phyloP scores from a whole-genome alignment of 1,140 invertebrate genomes.

The Euura lappo region DNA sequence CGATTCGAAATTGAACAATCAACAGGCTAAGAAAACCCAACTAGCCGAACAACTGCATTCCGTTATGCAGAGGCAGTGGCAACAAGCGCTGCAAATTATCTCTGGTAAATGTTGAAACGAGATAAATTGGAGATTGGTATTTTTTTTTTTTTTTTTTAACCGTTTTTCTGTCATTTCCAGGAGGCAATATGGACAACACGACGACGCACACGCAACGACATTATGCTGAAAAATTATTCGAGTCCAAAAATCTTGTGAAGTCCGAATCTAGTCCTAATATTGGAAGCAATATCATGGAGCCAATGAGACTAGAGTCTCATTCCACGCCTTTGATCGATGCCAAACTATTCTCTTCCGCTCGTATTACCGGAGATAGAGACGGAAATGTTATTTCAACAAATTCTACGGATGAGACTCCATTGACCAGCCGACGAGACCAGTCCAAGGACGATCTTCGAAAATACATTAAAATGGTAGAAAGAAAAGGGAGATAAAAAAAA shows the following conservation, averaged over 20 bases:
- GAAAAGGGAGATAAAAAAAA: no score
- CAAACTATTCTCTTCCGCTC: slow-evolving; percentile 27
- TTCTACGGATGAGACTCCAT: slow-evolving; percentile 45
- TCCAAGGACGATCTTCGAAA: slow-evolving; percentile 48
- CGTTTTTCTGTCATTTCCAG: slow-evolving; percentile 29
- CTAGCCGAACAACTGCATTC: slow-evolving; percentile 76
- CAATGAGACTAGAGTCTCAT: slow-evolving; percentile 37
- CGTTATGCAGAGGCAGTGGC: slow-evolving; percentile 82
- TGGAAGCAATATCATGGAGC: slow-evolving; percentile 36
- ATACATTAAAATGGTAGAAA: slow-evolving; percentile 54
- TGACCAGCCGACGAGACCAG: slow-evolving; percentile 38
- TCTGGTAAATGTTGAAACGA: slow-evolving; percentile 53
- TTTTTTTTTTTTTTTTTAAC: not conserved
- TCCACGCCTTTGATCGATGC: slow-evolving; percentile 12
- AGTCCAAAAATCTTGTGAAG: slow-evolving; percentile 38
- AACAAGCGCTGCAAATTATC: slow-evolving; percentile 76
- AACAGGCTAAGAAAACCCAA: slow-evolving; percentile 65
- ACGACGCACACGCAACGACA: slow-evolving; percentile 42
- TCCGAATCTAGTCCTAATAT: slow-evolving; percentile 42
- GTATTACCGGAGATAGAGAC: slow-evolving; percentile 36
- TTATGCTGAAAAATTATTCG: slow-evolving; percentile 48
- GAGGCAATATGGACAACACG: slow-evolving; percentile 47
- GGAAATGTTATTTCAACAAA: slow-evolving; percentile 44
- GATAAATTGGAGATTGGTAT: no score
- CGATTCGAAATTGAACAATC: slow-evolving; percentile 64